These are phyloP conservation scores for Drosophila robusta DNA, from an alignment of 2,888 invertebrate species.

Conservation along the genomic window DNA sequence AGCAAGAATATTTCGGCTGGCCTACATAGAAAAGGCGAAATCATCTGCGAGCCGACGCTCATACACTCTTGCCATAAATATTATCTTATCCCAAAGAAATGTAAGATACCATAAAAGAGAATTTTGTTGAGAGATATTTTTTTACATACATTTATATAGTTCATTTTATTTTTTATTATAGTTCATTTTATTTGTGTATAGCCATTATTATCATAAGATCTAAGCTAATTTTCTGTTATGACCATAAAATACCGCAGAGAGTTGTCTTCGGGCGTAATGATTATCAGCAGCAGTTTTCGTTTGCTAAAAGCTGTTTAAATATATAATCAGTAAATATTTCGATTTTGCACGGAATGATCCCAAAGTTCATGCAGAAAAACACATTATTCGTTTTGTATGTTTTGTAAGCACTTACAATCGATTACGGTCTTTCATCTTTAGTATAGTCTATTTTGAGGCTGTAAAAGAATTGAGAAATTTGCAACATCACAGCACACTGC, in stretches of 20 bases:
- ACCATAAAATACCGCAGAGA: neutral
- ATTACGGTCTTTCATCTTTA: neutral
- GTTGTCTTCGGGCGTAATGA: too few relatives aligned
- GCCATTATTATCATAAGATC: too few relatives aligned
- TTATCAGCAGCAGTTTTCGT: neutral
- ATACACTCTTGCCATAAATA: conserved; percentile 18
- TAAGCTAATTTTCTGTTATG: too few relatives aligned
- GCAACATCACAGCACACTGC: too few relatives aligned
- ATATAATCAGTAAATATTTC: conserved; percentile 9
- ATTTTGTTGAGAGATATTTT: neutral
- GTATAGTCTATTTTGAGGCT: conserved; percentile 7
- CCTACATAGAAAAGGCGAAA: neutral
- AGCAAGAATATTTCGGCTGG: conserved; percentile 18
- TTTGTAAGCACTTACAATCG: neutral
- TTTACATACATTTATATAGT: neutral
- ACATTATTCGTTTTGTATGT: neutral
- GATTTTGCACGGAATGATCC: conserved; percentile 1
- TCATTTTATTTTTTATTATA: too few relatives aligned
- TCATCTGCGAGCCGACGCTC: neutral
- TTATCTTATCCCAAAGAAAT: conserved; percentile 3
- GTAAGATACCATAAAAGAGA: neutral
- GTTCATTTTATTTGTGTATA: too few relatives aligned
- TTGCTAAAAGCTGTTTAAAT: conserved; percentile 5
- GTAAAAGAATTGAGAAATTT: neutral
- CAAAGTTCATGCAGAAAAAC: neutral